Evolutionary conservation across 2,888 invertebrate species (phyloP), one percentile per base, ranked within the genome.

Genomic region (Nycteola revayana): DNA sequence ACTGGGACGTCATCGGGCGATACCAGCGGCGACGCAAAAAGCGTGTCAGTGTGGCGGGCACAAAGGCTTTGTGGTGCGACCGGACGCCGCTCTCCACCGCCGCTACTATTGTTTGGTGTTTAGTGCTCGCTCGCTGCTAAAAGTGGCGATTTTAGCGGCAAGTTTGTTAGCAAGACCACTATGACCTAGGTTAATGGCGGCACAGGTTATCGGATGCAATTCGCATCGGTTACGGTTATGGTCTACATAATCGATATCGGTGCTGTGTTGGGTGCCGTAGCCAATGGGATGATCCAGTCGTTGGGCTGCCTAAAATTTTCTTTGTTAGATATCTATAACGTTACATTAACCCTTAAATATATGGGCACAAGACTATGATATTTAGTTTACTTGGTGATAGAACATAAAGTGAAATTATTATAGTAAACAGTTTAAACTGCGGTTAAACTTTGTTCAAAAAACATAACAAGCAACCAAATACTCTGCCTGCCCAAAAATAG

Each of bases 1-100:
- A 77, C 79, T 64, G 79, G 84, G 75, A 83, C 85, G 85, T 88
- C 87, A 86, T 87, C 86, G 83, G 60, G 78, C 82, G 86, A 86
- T 88, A 86, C 78, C 84, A 75, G 74, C 67, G 60, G 66, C 68
- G 75, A 75, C 79, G 85, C 84, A 88, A 87, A 86, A 87, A 88
- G 85, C 86, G 85, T 87, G 86, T 85, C 86, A 86, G 73, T 84
- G 72, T 75, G 82, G 72, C 83, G 77, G 72, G 63, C 66, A 83
- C 81, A 83, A 83, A 77, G 85, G 63, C 84, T 86, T 88, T 86
- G 86, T 87, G 75, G 78, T 56, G 69, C 31, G 66, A 71, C 82
- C 84, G 84, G 84, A 84, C 85, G 82, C 83, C 82, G 80, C 83
- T 71, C 72, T 75, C 77, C 75, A 77, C 69, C 76, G 76, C 68